Conservation (phyloP, 2,888 invertebrate genomes). For the Steinernema carpocapsae region DNA sequence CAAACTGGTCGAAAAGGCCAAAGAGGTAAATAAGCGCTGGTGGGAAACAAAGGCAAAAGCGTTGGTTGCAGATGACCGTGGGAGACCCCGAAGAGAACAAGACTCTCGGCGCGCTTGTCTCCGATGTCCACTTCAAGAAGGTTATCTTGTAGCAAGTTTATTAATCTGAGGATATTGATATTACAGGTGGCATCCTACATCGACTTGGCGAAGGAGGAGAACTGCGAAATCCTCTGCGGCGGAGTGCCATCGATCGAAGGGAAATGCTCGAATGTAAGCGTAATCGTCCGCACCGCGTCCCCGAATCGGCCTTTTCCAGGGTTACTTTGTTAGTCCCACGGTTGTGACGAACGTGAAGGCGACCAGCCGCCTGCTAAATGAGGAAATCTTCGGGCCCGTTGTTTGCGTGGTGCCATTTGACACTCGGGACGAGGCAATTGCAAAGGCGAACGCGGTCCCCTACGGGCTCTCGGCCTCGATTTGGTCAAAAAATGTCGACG, state of each 20-base stretch:
- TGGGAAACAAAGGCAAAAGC: not conserved
- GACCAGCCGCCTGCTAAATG: slow-evolving; percentile 71
- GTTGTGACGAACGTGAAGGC: slow-evolving; percentile 71
- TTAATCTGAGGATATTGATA: not conserved
- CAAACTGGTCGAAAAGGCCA: slow-evolving; percentile 65
- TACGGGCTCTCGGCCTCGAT: slow-evolving; percentile 73
- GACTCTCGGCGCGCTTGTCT: slow-evolving; percentile 72
- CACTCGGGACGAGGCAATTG: slow-evolving; percentile 70
- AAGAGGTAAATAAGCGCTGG: slow-evolving; percentile 46
- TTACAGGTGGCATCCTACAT: slow-evolving; percentile 57
- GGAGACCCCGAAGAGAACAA: slow-evolving; percentile 56
- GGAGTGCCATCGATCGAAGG: slow-evolving; percentile 68
- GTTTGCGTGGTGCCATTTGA: slow-evolving; percentile 70
- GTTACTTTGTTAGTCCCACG: slow-evolving; percentile 72
- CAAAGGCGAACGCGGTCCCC: slow-evolving; percentile 71
- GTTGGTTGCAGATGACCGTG: slow-evolving; percentile 50
- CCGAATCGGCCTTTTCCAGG: slow-evolving; percentile 68
- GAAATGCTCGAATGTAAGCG: slow-evolving; percentile 66
- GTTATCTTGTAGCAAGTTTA: slow-evolving; percentile 55
- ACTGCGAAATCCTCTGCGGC: slow-evolving; percentile 71
- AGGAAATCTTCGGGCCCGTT: slow-evolving; percentile 75
- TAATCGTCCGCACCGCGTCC: not conserved
- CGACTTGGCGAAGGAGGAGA: slow-evolving; percentile 70
- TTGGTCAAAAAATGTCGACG: slow-evolving; percentile 71
- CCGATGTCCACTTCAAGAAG: slow-evolving; percentile 71